Evolutionary conservation across 2,888 invertebrate species (phyloP).

Genomic region (Lasioglossum morio): DNA sequence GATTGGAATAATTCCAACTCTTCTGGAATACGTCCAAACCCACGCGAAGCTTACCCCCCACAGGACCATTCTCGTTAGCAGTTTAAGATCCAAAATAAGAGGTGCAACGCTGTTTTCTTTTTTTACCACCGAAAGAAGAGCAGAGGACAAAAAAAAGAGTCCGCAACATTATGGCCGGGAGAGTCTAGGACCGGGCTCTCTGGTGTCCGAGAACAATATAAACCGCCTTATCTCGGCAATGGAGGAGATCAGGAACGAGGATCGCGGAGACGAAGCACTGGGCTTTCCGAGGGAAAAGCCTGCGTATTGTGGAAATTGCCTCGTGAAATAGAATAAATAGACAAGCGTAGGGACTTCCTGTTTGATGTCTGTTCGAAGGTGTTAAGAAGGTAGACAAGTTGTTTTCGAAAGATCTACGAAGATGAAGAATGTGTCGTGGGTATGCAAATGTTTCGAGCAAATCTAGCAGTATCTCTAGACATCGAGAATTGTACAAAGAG

Average conservation of each 20-base stretch:
- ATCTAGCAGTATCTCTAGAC: not conserved
- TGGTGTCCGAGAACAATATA: constrained; percentile 25
- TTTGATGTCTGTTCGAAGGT: not conserved
- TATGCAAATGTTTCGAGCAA: not conserved
- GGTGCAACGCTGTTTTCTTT: constrained; percentile 37
- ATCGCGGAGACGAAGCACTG: not conserved
- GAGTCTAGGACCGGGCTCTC: not conserved
- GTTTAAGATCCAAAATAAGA: constrained; percentile 57
- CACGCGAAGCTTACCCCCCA: constrained; percentile 55
- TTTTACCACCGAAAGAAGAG: not conserved
- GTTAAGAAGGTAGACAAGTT: not conserved
- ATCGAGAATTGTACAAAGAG: not conserved
- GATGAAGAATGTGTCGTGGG: not conserved
- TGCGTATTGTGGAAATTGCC: not conserved
- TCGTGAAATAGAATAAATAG: not conserved
- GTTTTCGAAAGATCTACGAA: not conserved
- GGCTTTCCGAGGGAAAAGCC: not conserved
- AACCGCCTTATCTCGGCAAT: constrained; percentile 29
- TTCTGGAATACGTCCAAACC: constrained; percentile 73
- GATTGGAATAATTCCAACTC: constrained; percentile 76
- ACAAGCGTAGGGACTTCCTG: not conserved
- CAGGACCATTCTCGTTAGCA: constrained; percentile 53
- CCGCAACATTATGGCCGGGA: not conserved
- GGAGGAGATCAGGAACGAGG: constrained; percentile 17
- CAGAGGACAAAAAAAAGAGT: not conserved